phyloP scores from a whole-genome alignment of 2,113 vertebrate species.

The Anser cygnoides region DNA sequence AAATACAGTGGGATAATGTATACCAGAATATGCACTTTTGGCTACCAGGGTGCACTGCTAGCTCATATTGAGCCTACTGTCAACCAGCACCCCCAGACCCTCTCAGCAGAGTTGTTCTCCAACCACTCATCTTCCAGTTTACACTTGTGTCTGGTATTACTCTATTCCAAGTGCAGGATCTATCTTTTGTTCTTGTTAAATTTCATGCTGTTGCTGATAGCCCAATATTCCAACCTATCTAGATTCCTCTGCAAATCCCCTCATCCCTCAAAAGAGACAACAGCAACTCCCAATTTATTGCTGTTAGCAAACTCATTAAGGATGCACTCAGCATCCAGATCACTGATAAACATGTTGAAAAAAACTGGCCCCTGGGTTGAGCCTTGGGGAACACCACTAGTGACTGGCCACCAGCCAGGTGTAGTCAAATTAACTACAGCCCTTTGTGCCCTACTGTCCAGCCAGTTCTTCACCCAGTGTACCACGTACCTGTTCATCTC shows the following conservation, averaged over 20 bases:
- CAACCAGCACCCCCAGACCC: neutral
- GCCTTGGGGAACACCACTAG: neutral
- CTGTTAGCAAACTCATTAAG: neutral
- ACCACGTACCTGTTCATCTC: neutral
- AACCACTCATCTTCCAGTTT: neutral
- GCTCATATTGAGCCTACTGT: neutral
- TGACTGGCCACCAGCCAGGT: neutral
- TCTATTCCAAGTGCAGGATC: neutral
- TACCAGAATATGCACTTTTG: neutral
- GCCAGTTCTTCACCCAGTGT: neutral
- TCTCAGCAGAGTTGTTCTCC: neutral
- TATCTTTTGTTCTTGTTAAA: neutral
- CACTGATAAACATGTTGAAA: neutral
- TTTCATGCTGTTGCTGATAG: neutral
- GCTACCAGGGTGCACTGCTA: too few relatives aligned
- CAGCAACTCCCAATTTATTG: neutral
- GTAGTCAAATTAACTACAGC: neutral
- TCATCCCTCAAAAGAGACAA: neutral
- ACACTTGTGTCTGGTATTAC: too few relatives aligned
- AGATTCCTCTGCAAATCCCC: neutral
- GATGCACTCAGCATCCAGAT: neutral
- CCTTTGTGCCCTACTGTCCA: neutral
- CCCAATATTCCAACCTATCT: neutral
- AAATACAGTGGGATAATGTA: neutral
- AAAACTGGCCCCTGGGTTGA: neutral